Base-by-base conservation (phyloP, 1,140 invertebrate species). In the Bombus vancouverensis region DNA sequence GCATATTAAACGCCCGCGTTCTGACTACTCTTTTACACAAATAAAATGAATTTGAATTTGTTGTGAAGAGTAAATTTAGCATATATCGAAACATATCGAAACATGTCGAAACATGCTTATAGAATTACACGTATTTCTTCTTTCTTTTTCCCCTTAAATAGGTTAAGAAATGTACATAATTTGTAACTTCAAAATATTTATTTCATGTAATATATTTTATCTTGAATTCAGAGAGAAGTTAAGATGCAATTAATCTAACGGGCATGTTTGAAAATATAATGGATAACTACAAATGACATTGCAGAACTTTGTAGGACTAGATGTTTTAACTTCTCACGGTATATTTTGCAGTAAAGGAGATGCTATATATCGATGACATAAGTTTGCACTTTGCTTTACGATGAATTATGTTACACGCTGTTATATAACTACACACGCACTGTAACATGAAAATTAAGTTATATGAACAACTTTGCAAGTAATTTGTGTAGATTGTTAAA, bases 321-420 rank as follows among this genome's bases (percentile, higher is more conserved):
- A 66, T 53, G 4, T 39, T 83, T 47, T 62, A 32, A 13, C 57
- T 85, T 28, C 15, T 47, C 25, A 2, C n/a, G 25, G 10, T 44
- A n/a, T 32, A 65, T 74, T 85, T 81, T 85, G 53, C 37, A 74
- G 5, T 34, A 57, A 32, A 62, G 42, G 10, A 74, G 62, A 74
- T 53, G 39, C 44, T 57, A 57, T 4, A 34, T 47, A 81, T 68
- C 59, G 79, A 75, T 75, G 84, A 81, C 78, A 73, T 81, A 81
- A 85, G 79, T 81, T 74, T 81, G 78, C 59, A 85, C 84, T 85
- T 85, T 75, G 71, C 59, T 81, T 85, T 34, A 18, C 70, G n/a
- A 81, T 80, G 78, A 81, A 68, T 66, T 66, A 57, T n/a, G 32
- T 62, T 85, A 28, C 53, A 53, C 62, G n/a, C 42, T 70, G 42